Evolutionary conservation across 2,888 invertebrate species (phyloP).

Genomic region (Koerneria pararmatus): DNA sequence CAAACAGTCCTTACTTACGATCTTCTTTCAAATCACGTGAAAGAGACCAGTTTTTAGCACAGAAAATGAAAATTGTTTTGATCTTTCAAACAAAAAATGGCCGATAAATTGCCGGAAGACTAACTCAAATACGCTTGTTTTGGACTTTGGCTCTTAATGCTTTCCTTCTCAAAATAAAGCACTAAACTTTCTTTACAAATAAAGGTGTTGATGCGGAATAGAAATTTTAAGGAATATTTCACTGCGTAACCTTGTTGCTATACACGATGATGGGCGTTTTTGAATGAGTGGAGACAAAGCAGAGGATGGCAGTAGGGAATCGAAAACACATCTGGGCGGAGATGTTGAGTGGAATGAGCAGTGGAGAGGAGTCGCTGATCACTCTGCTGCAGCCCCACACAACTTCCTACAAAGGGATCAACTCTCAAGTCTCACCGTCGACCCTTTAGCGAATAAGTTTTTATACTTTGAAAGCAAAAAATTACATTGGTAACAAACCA

Average conservation of each 20-base stretch:
- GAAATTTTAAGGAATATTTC: too few relatives aligned
- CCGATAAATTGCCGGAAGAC: neutral
- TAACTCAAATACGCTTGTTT: neutral
- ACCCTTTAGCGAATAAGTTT: too few relatives aligned
- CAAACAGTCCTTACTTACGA: too few relatives aligned
- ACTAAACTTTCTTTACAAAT: neutral
- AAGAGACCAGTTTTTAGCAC: too few relatives aligned
- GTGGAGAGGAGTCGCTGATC: constrained; percentile 9
- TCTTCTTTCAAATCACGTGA: too few relatives aligned
- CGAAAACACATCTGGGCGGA: constrained; percentile 14
- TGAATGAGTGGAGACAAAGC: constrained; percentile 5
- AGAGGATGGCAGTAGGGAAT: constrained; percentile 14
- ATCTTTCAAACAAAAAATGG: neutral
- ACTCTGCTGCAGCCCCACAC: constrained; percentile 8
- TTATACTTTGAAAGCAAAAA: too few relatives aligned
- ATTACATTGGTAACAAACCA: too few relatives aligned
- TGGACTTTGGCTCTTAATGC: neutral
- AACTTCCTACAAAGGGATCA: constrained; percentile 20
- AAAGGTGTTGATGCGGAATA: too few relatives aligned
- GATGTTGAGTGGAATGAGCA: constrained; percentile 14
- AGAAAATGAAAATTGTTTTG: neutral
- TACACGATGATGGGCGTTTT: constrained; percentile 10
- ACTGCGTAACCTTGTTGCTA: constrained; percentile 20
- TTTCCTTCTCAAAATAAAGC: neutral
- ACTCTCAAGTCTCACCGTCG: too few relatives aligned